phyloP scores from a whole-genome alignment of 2,888 invertebrate species.

The Scaptodrosophila latifasciaeformis region DNA sequence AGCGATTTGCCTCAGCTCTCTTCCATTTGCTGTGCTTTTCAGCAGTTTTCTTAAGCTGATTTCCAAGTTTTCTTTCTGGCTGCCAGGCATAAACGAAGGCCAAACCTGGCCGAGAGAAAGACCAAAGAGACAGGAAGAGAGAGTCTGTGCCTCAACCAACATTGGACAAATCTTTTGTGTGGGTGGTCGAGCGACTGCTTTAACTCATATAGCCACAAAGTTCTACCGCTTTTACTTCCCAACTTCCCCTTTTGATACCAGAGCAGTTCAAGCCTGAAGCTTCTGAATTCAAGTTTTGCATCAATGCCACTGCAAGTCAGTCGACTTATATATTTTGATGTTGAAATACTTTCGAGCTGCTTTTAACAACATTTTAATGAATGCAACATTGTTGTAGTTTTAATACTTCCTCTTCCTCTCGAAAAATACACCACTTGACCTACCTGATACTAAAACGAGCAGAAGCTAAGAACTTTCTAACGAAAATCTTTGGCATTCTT shows the following conservation, averaged over 20 bases:
- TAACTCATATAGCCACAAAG: too few relatives aligned
- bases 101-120: too few relatives aligned
- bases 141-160: neutral
- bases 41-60: conserved; percentile 54
- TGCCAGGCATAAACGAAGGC: conserved; percentile 2
- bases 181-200: neutral
- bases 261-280: too few relatives aligned
- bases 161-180: neutral
- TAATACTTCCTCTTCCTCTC: too few relatives aligned
- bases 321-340: neutral
- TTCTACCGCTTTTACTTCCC: too few relatives aligned
- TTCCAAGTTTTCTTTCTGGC: conserved; percentile 42
- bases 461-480: too few relatives aligned
- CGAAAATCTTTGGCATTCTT: too few relatives aligned
- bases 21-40: conserved; percentile 5
- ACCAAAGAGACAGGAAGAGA: too few relatives aligned
- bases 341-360: neutral
- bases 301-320: conserved; percentile 17
- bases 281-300: conserved; percentile 8
- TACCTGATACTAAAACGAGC: too few relatives aligned
- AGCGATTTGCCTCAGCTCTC: conserved; percentile 1
- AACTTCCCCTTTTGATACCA: too few relatives aligned
- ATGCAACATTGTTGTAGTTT: conserved; percentile 33
- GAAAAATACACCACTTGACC: too few relatives aligned
- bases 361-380: conserved; percentile 43